These are phyloP conservation scores for Stomorhina lunata DNA, from an alignment of 2,888 invertebrate species.

Conservation along the genomic window DNA sequence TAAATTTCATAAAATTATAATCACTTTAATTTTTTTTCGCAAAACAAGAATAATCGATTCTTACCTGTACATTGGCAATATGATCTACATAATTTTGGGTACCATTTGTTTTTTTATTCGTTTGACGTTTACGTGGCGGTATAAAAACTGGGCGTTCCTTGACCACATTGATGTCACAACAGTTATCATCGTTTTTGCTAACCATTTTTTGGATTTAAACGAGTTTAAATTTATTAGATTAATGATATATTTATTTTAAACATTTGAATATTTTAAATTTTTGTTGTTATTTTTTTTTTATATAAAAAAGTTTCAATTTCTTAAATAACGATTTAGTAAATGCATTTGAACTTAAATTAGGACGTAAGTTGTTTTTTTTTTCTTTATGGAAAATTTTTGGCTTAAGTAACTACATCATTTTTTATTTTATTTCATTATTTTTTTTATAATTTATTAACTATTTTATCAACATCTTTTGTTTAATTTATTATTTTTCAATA, in stretches of 20 bases:
- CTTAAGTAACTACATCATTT: background rate
- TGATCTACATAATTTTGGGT: slow-evolving; percentile 83
- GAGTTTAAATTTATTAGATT: background rate
- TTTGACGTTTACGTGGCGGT: slow-evolving; percentile 83
- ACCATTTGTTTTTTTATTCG: slow-evolving; percentile 81
- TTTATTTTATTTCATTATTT: background rate
- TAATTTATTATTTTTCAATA: background rate
- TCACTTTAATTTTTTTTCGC: too few species aligned
- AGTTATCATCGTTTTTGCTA: slow-evolving; percentile 60
- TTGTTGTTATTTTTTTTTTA: background rate
- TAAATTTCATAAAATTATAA: too few species aligned
- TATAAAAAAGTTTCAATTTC: slow-evolving; percentile 17
- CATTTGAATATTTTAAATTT: slow-evolving; percentile 12
- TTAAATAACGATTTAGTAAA: slow-evolving; percentile 40
- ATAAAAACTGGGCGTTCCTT: slow-evolving; percentile 82
- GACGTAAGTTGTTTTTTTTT: slow-evolving; percentile 52
- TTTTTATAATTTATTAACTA: background rate
- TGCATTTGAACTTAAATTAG: slow-evolving; percentile 65
- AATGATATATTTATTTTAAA: background rate
- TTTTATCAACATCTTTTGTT: background rate
- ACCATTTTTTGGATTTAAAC: slow-evolving; percentile 57
- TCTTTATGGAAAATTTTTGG: slow-evolving; percentile 28
- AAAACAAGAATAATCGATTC: too few species aligned
- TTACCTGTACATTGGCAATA: slow-evolving; percentile 83
- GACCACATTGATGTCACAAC: slow-evolving; percentile 67